Evolutionary conservation across 30 jellyfish, hydroid and myxozoan species (phyloP), one percentile per base, ranked within the genome.

Genomic region (Chrysaora quinquecirrha): DNA sequence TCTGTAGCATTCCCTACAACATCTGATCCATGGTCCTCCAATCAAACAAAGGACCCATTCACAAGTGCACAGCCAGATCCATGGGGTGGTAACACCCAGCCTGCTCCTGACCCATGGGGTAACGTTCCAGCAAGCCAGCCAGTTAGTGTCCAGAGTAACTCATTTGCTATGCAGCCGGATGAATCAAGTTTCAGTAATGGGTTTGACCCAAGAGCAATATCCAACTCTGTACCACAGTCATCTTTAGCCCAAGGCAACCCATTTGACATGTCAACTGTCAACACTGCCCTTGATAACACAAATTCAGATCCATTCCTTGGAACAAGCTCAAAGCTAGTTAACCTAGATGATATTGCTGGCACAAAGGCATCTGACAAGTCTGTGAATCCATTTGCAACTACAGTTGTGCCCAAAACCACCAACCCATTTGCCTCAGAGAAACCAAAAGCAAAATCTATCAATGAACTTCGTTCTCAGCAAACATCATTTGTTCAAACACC

Each of bases 401-500:
- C 89, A 0, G 70, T 77, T 12, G 71, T 88, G n/a, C 86, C 96
- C 2, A 85, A 78, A 34, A 84, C 89, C 28, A 82, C 97, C 11
- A 94, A 94, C 75, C 99, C 99, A 0, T 94, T 94, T 67, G 74
- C 86, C 38, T 96, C 79, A 52, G 99, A 94, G n/a, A 94, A 94
- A 61, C 97, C 99, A 23, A 94, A 94, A 82, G 97, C 99, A 0
- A 94, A 94, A 75, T 94, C 99, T 9, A 94, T 94, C 32, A 94
- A 94, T 61, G 99, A 94, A 87, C 84, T 94, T 14, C 86, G 99
- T 49, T 76, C 80, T 1, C 73, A 78, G 73, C 96, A 94, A 65
- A 80, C 84, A 4, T 58, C 93, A 6, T 80, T 73, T 82, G 82
- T 64, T 6, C 68, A 91, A 22, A 94, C 82, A 14, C 34, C 83